A percentile compares a stretch with the other conserved stretches of the same genome.
These are phyloP conservation scores for Lagenorhynchus albirostris DNA, from an alignment of 2,113 vertebrate species.

Conservation along the genomic window DNA sequence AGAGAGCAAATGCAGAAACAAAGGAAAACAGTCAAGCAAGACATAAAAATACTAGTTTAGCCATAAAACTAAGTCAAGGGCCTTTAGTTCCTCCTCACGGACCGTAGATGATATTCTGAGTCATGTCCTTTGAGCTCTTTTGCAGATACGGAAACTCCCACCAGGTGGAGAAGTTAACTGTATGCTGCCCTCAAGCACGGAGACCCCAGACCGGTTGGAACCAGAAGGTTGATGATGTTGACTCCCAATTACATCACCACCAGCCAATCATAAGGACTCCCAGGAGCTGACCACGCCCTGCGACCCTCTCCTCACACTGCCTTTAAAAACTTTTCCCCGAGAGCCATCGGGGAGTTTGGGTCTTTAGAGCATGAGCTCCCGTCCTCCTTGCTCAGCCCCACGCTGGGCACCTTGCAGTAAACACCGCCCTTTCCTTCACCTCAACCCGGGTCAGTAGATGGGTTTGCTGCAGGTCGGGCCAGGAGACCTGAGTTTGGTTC, in stretches of 20 bases:
- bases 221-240: background rate
- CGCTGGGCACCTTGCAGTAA: background rate
- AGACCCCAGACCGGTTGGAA: background rate
- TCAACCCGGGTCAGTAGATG: background rate
- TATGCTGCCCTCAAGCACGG: background rate
- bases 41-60: background rate
- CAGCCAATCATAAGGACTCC: background rate
- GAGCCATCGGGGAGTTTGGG: background rate
- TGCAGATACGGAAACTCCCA: background rate
- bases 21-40: background rate
- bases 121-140: background rate
- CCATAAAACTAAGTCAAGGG: background rate
- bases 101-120: background rate
- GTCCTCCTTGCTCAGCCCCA: background rate
- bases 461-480: no score
- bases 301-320: background rate
- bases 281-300: background rate
- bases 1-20: background rate
- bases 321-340: background rate
- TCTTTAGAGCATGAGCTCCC: background rate
- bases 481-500: background rate
- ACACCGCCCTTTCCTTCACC: background rate
- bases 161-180: background rate
- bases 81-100: background rate
- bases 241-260: background rate